Evolutionary conservation across 2,113 vertebrate species (phyloP).

Genomic region (Glareola pratincola): DNA sequence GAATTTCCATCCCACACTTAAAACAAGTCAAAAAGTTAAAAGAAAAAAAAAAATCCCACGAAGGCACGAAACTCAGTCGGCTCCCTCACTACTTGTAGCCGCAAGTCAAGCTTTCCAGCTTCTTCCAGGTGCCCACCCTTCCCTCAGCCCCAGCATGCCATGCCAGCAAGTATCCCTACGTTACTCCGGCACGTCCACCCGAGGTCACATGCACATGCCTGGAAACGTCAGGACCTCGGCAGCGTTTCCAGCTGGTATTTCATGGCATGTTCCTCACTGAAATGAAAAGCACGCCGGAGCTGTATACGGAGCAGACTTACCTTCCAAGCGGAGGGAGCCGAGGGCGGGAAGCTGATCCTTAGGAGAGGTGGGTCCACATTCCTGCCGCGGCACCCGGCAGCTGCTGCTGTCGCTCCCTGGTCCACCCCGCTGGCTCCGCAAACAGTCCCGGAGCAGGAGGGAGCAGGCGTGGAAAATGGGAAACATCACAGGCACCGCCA

Average conservation of each 20-base stretch:
- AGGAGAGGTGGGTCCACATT: constrained; percentile 68
- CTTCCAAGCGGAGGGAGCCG: constrained; percentile 72
- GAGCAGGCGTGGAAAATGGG: neutral
- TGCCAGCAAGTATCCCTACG: neutral
- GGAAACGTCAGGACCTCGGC: neutral
- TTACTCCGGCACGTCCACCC: neutral
- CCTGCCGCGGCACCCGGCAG: constrained; percentile 49
- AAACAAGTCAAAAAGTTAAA: neutral
- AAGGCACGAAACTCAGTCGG: neutral
- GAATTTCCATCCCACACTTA: neutral
- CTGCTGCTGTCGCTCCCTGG: constrained; percentile 82
- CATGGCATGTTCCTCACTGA: neutral
- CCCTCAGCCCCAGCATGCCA: neutral
- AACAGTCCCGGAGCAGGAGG: neutral
- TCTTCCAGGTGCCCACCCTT: neutral
- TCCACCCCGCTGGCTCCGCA: constrained; percentile 39
- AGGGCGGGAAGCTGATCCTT: constrained; percentile 43
- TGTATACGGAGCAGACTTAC: constrained; percentile 64
- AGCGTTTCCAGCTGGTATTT: neutral
- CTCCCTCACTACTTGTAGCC: neutral
- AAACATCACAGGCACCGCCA: neutral
- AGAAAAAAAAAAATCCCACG: neutral
- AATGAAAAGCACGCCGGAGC: neutral
- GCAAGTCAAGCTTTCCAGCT: neutral
- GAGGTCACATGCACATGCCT: neutral